Evolutionary conservation across 2,888 invertebrate genomes (phyloP).

Genomic region (Folsomia manolachei): DNA sequence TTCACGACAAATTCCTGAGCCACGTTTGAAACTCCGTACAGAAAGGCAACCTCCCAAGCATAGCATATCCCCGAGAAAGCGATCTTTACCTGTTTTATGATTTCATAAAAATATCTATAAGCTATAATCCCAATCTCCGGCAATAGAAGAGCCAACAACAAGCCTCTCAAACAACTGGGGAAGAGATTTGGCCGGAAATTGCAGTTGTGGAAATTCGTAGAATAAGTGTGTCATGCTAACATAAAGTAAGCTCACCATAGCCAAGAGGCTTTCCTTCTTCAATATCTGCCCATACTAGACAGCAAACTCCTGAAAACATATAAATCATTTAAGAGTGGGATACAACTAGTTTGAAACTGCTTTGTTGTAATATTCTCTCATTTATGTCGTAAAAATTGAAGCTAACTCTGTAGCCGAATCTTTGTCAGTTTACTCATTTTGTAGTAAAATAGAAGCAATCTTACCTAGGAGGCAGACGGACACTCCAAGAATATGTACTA

Average conservation of each 20-base stretch:
- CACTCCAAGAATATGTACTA: slow-evolving; percentile 70
- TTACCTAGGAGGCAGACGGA: slow-evolving; percentile 57
- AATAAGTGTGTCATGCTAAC: background rate
- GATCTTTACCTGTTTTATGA: slow-evolving; percentile 66
- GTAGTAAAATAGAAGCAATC: no score
- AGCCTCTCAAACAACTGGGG: background rate
- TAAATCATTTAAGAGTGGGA: background rate
- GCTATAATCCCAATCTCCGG: no score
- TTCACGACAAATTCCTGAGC: slow-evolving; percentile 77
- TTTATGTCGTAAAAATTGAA: no score
- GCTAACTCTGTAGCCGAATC: no score
- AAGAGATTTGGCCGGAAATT: background rate
- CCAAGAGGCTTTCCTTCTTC: slow-evolving; percentile 54
- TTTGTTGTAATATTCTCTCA: no score
- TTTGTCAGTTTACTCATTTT: no score
- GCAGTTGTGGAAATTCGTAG: no score
- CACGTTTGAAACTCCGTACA: slow-evolving; percentile 77
- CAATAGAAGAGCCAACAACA: background rate
- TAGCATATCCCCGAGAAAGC: slow-evolving; percentile 77
- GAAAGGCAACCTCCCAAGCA: slow-evolving; percentile 72
- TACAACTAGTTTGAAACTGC: background rate
- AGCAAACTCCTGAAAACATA: slow-evolving; percentile 77
- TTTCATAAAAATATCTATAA: no score
- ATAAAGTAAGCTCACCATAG: slow-evolving; percentile 31
- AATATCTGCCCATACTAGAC: slow-evolving; percentile 78